Percentiles rank a stretch among this genome's conserved stretches.
Conservation (phyloP, 92 coral and sea anemone species). For the Palythoa caribaeorum region DNA sequence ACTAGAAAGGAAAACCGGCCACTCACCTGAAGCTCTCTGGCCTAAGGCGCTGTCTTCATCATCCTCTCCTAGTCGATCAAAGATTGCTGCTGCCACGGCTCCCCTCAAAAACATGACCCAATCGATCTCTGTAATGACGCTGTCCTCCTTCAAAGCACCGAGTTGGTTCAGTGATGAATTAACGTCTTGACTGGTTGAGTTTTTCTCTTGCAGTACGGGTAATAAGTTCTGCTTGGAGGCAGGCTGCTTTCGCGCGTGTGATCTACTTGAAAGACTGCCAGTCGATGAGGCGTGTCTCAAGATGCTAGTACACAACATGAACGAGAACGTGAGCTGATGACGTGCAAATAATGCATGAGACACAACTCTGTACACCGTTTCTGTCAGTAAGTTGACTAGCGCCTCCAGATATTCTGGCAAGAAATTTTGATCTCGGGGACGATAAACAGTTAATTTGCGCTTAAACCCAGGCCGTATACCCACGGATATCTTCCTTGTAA, state of each 20-base stretch:
- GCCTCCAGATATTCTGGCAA: constrained; percentile 84
- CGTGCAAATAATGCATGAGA: constrained; percentile 91
- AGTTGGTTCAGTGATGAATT: background rate
- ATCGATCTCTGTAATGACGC: constrained; percentile 71
- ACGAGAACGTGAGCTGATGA: constrained; percentile 89
- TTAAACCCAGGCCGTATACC: constrained; percentile 70
- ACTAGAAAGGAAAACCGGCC: background rate
- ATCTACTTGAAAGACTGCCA: background rate
- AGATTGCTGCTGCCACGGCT: constrained; percentile 84
- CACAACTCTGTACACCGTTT: constrained; percentile 90
- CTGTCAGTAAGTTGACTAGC: constrained; percentile 85
- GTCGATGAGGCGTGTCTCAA: constrained; percentile 65
- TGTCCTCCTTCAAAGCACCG: constrained; percentile 19
- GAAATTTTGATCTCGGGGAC: constrained; percentile 68
- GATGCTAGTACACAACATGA: constrained; percentile 87
- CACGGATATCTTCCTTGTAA: constrained; percentile 55
- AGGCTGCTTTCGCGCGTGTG: background rate
- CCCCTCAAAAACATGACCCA: constrained; percentile 95
- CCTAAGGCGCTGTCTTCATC: constrained; percentile 54
- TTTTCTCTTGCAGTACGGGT: background rate
- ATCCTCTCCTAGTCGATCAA: constrained; percentile 77
- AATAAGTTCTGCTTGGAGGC: background rate
- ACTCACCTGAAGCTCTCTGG: constrained; percentile 20
- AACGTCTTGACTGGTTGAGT: background rate
- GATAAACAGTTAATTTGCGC: constrained; percentile 62